Conservation (phyloP, 2,888 invertebrate species). For the Sesamia inferens region DNA sequence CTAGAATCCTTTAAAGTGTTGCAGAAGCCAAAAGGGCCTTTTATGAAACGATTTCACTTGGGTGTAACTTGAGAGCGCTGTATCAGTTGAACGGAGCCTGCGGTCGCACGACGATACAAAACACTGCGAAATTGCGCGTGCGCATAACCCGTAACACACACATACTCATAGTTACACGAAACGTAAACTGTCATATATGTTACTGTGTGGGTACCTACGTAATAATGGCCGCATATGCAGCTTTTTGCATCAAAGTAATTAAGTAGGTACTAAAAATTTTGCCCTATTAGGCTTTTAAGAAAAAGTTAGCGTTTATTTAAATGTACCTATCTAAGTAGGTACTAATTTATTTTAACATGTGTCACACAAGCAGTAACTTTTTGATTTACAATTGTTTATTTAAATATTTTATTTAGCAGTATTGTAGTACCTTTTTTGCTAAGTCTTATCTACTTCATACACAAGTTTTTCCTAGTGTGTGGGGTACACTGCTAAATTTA, state of each 20-base stretch:
- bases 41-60: conserved; percentile 79
- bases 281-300: neutral
- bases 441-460: neutral
- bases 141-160: conserved; percentile 73
- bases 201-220: conserved; percentile 35
- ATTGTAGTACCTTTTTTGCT: too few species aligned
- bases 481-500: neutral
- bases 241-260: conserved; percentile 40
- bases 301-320: conserved; percentile 4
- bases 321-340: neutral
- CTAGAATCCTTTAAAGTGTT: conserved; percentile 65
- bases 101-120: conserved; percentile 78
- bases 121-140: conserved; percentile 79
- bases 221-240: conserved; percentile 22
- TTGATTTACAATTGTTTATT: neutral
- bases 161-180: conserved; percentile 60
- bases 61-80: conserved; percentile 72
- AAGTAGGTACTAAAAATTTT: conserved; percentile 25
- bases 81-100: conserved; percentile 77
- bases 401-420: too few species aligned
- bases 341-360: neutral
- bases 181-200: conserved; percentile 43
- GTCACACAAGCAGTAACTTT: neutral
- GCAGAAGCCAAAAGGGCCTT: conserved; percentile 72
- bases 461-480: neutral